Percentiles rank a stretch among this genome's conserved stretches.
phyloP scores from a whole-genome alignment of 2,113 vertebrate species.

The Paramisgurnus dabryanus region DNA sequence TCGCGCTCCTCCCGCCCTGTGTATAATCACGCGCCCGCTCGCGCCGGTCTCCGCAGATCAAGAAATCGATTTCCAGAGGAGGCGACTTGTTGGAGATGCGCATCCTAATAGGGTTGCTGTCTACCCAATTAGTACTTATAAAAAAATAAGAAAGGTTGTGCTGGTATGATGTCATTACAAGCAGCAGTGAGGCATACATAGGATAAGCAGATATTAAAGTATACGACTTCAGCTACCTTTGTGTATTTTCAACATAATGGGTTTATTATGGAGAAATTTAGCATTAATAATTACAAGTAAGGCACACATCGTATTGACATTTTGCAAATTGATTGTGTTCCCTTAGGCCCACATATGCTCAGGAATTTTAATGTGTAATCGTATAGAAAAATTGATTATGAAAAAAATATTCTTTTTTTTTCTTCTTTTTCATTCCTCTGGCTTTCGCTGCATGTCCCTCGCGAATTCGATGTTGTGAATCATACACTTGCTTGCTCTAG shows the following conservation, averaged over 20 bases:
- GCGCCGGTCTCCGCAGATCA: conserved; percentile 41
- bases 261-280: not conserved
- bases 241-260: not conserved
- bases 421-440: too few relatives aligned
- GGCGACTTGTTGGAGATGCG: conserved; percentile 13
- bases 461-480: not conserved
- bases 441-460: too few relatives aligned
- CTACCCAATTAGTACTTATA: conserved; percentile 41
- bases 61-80: conserved; percentile 41
- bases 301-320: not conserved
- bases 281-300: not conserved
- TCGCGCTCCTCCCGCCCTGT: conserved; percentile 48
- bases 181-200: not conserved
- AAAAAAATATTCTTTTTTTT: too few relatives aligned
- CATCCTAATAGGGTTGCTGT: conserved; percentile 43
- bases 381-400: too few relatives aligned
- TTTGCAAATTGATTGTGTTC: not conserved
- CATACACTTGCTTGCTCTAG: not conserved
- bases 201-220: not conserved
- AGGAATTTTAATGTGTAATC: too few relatives aligned
- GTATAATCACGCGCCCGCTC: conserved; percentile 46
- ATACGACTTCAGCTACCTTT: not conserved
- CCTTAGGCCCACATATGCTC: too few relatives aligned
- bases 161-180: conserved; percentile 6
- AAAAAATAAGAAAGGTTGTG: conserved; percentile 22